Percentiles rank a stretch among this genome's conserved stretches.
These are phyloP conservation scores for Scatophagus argus DNA, from an alignment of 2,113 vertebrate species.

Conservation along the genomic window DNA sequence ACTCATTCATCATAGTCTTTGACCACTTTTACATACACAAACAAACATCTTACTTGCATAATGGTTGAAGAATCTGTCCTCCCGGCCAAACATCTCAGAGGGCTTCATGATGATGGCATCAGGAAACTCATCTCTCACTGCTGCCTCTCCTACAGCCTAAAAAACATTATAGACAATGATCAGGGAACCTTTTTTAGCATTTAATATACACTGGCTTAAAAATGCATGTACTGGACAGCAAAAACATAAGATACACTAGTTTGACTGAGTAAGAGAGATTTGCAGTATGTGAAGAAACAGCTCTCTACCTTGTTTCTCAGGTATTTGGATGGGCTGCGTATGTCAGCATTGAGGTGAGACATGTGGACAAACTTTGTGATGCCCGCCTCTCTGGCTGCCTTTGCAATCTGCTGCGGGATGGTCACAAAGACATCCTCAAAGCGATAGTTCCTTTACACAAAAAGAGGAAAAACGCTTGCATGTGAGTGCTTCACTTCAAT, in stretches of 20 bases:
- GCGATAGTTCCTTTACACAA: constrained; percentile 87
- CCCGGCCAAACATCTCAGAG: constrained; percentile 93
- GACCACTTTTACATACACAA: background rate
- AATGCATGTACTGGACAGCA: background rate
- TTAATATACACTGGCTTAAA: background rate
- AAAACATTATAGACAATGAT: background rate
- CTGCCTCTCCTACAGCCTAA: constrained; percentile 92
- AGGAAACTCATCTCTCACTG: constrained; percentile 92
- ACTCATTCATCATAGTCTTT: no score
- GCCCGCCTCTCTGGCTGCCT: constrained; percentile 87
- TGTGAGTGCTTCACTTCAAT: background rate
- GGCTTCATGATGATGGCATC: constrained; percentile 94
- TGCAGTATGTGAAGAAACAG: background rate
- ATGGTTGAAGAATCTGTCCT: constrained; percentile 94
- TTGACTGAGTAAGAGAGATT: background rate
- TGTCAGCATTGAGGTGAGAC: constrained; percentile 95
- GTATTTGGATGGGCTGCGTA: constrained; percentile 93
- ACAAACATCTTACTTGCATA: constrained; percentile 86
- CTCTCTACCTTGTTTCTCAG: constrained; percentile 91
- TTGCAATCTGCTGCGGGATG: constrained; percentile 91
- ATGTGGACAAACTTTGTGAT: constrained; percentile 91
- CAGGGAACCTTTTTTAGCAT: background rate
- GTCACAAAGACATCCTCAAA: constrained; percentile 91
- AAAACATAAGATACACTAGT: background rate
- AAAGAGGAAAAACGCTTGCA: background rate